Percentiles rank a stretch among this genome's conserved stretches.
phyloP scores from a whole-genome alignment of 2,888 invertebrate species.

The Thera britannica region DNA sequence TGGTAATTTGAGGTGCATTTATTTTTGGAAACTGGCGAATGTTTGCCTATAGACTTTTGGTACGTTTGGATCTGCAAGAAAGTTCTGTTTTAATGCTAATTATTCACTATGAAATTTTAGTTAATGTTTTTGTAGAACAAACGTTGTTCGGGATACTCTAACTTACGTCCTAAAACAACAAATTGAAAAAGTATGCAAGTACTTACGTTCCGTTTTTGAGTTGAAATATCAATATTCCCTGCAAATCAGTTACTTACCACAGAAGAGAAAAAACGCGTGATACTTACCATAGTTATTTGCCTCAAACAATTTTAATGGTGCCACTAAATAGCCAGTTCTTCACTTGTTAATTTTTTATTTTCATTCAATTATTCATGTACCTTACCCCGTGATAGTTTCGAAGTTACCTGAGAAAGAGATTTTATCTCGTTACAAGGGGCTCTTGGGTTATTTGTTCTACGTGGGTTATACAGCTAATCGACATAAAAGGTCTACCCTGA shows the following conservation, averaged over 20 bases:
- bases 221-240: no score
- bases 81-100: background rate
- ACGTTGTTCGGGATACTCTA: no score
- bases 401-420: constrained; percentile 21
- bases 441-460: constrained; percentile 46
- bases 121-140: background rate
- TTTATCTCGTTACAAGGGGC: constrained; percentile 36
- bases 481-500: constrained; percentile 48
- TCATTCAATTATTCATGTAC: constrained; percentile 38
- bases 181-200: no score
- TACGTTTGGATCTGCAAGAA: background rate
- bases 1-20: constrained; percentile 1
- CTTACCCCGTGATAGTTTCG: constrained; percentile 27
- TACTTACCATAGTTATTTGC: no score
- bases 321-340: background rate
- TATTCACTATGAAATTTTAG: background rate
- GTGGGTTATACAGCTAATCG: constrained; percentile 52
- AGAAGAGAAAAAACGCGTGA: no score
- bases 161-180: no score
- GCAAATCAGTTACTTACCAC: no score
- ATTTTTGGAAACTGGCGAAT: background rate
- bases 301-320: no score
- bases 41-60: background rate
- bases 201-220: no score
- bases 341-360: constrained; percentile 2